Evolutionary conservation across 1,140 invertebrate genomes (phyloP), one percentile per base, ranked within the genome.

Genomic region (Vollenhovia emeryi): DNA sequence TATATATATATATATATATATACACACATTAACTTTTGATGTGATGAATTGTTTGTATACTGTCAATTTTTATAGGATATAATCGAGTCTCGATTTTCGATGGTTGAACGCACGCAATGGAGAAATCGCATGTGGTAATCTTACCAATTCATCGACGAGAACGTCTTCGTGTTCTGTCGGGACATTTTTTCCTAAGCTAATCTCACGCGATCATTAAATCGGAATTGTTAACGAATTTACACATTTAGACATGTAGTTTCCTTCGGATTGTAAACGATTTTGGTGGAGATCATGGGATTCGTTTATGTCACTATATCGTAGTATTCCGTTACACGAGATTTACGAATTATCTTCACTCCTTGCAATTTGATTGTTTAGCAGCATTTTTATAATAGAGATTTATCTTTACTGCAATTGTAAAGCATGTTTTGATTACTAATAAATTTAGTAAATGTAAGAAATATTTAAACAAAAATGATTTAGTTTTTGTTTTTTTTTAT

Each of bases 1-100:
- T 45, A 78, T 6, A 69, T 15, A 79, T 21, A 75, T 48, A 76
- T 13, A 62, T 50, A 66, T 40, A 71, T 59, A 82, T 59, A 59
- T 73, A 79, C 27, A 79, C 45, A 79, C 64, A 79, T 71, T 71
- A 71, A 71, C 78, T 82, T 82, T 82, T 82, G 78, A 82, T 79
- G 76, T 78, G 87, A 85, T 74, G 87, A 74, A 89, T 89, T 79
- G 79, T 89, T 89, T 84, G 68, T 86, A 86, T 89, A 89, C 85
- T 89, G 87, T 68, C 87, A 89, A 79, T 86, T 89, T 89, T 89
- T 89, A 89, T 89, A 86, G 85, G 43, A 86, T 66, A 83, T 71
- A 82, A 73, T 57, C 64, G 50, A 71, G 24, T 80, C 3, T 80
- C 78, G 36, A 80, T 71, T 80, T 82, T 73, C 24, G 55, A 57